Evolutionary conservation across 2,113 vertebrate species (phyloP), one percentile per base, ranked within the genome.

Genomic region (Neogale vison): DNA sequence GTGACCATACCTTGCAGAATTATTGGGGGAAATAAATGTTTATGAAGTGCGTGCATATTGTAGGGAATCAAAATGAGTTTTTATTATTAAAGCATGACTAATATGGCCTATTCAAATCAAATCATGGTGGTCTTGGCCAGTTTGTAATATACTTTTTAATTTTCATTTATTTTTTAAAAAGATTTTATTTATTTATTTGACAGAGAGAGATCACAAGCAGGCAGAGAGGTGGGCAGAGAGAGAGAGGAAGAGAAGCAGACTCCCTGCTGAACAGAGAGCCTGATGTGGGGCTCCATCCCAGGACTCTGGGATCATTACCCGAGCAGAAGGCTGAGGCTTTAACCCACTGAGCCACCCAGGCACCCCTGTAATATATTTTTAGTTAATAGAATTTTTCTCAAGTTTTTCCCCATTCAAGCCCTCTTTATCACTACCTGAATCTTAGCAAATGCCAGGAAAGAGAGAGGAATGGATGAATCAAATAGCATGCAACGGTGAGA

Each of bases 321-420:
- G 50, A 52, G 50, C 4, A 15, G 50, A 52, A 52, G 50, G 50
- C 50, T 15, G 14, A 52, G 50, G 50, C 15, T 52, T 52, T 52
- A 52, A 52, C 50, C 50, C 50, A 52, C 50, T 52, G 50, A 52
- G 50, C 50, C 50, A 52, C 50, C 4, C 50, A 52, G 50, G 50
- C 15, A 5, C 50, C 50, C 50, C 50, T 52, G 50, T 52, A 52
- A 21, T 72, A 45, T 29, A 85, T 79, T 80, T 90, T 96, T 80
- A 90, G n/a, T 55, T 86, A 67, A 81, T 26, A 91, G 57, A 71
- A 26, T 69, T 93, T 63, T 52, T 96, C 63, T 86, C 36, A 86
- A 57, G 20, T 82, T 86, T 81, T 50, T 23, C 55, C 20, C 42
- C 45, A 55, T 90, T 86, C 80, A 72, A 18, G 61, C 4, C 86